Evolutionary conservation across 2,797 vertebrate species (phyloP), one percentile per base, ranked within the genome.

Genomic region (Sarcophilus harrisii): DNA sequence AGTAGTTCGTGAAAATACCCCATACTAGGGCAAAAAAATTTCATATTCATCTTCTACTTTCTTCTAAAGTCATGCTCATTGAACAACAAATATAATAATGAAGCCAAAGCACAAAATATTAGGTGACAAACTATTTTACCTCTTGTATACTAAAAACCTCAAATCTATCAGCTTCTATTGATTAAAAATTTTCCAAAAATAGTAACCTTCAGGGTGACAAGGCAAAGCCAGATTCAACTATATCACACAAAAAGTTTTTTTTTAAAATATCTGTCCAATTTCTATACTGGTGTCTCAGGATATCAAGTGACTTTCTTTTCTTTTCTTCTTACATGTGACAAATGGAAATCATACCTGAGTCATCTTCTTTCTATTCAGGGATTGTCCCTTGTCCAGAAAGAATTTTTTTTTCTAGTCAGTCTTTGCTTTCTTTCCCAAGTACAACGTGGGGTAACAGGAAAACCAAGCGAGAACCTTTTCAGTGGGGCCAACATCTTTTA

Each of bases 391-490:
- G 57, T 30, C 73, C 73, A 87, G 38, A 87, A 87, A 87, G 73
- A 87, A 45, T 87, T 49, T 49, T 94, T 92, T 94, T 92, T 95
- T 91, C 60, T 90, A 62, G 49, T n/a, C 59, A 95, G 38, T 49
- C 58, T 54, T 91, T 81, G 57, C 58, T 90, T 58, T 38, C 93
- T 92, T 95, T 94, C 66, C 93, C 90, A 87, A 92, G 52, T 91
- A 29, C 73, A 24, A 91, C 89, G 90, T 45, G 4, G 38, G 58
- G 24, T 49, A 92, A 30, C 27, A 73, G 93, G 89, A 93, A 94
- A 95, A 90, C 93, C 92, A 90, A 92, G 62, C 90, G 92, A 55
- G 60, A 58, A 81, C 57, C 58, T 58, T 73, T 87, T 52, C 2
- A 30, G 0, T 93, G 24, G 57, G 30, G 21, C 89, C 92, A 81